A percentile compares a stretch with the other conserved stretches of the same genome.
These are phyloP conservation scores for Tiliacea aurago DNA, from an alignment of 2,888 invertebrate species.

Conservation along the genomic window DNA sequence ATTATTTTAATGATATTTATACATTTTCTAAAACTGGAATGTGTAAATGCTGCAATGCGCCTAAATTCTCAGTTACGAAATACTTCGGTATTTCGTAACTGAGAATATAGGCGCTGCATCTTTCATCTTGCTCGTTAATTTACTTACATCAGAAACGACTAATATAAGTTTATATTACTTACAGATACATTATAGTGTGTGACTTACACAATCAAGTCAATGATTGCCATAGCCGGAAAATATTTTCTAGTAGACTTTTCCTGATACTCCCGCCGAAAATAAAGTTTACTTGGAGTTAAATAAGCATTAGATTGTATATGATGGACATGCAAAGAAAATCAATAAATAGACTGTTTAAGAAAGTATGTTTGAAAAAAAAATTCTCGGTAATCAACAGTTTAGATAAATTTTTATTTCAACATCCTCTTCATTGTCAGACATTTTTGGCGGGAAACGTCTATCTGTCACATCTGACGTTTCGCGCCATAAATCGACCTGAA, in stretches of 20 bases:
- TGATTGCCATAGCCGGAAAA: neutral
- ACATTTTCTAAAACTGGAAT: neutral
- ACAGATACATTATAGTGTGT: neutral
- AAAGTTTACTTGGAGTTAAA: neutral
- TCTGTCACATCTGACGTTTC: too few species aligned
- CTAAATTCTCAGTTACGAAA: too few species aligned
- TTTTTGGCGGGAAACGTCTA: too few species aligned
- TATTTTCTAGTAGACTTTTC: slow-evolving; percentile 15
- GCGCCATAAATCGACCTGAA: too few species aligned
- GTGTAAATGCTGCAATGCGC: too few species aligned
- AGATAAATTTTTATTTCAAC: too few species aligned
- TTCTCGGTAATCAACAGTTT: too few species aligned
- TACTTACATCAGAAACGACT: neutral
- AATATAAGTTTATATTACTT: neutral
- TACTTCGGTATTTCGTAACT: neutral
- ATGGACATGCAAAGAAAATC: neutral
- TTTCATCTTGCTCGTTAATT: neutral
- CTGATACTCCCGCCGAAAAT: slow-evolving; percentile 9
- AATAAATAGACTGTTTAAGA: neutral
- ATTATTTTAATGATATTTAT: neutral
- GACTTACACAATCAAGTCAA: slow-evolving; percentile 3
- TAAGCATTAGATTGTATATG: neutral
- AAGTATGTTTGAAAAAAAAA: neutral
- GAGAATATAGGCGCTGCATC: neutral
- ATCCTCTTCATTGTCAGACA: too few species aligned